phyloP scores from a whole-genome alignment of 2,797 vertebrate species.

The Cossypha caffra region DNA sequence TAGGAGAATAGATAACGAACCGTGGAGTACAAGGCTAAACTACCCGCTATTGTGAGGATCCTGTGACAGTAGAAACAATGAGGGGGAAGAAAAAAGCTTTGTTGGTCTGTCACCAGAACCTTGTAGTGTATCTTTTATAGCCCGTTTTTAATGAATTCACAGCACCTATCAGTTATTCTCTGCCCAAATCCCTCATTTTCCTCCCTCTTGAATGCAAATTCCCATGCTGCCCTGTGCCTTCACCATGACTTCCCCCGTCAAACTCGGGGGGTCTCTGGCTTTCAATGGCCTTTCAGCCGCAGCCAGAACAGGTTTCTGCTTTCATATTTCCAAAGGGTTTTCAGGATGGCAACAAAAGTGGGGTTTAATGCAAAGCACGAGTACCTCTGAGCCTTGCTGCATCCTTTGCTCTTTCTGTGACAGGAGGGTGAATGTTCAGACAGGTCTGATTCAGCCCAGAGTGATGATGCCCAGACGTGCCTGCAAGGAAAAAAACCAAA shows the following conservation, averaged over 20 bases:
- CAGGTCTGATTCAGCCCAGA: not conserved
- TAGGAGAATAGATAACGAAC: slow-evolving; percentile 66
- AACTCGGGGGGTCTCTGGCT: not conserved
- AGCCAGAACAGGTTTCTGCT: not conserved
- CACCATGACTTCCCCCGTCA: slow-evolving; percentile 43
- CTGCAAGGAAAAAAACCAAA: not conserved
- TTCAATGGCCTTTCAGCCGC: slow-evolving; percentile 16
- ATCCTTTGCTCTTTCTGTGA: not conserved
- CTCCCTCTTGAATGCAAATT: slow-evolving; percentile 45
- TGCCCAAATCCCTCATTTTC: slow-evolving; percentile 47
- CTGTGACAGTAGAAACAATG: slow-evolving; percentile 65
- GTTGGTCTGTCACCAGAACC: slow-evolving; percentile 64
- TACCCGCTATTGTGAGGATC: slow-evolving; percentile 46
- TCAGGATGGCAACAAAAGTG: not conserved
- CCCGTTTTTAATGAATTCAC: slow-evolving; percentile 52
- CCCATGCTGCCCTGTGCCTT: slow-evolving; percentile 36
- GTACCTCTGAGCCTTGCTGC: not conserved
- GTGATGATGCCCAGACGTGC: not conserved
- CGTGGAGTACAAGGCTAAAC: slow-evolving; percentile 55
- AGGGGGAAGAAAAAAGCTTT: slow-evolving; percentile 48
- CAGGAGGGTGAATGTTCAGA: not conserved
- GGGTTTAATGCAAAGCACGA: not conserved
- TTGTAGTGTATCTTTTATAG: slow-evolving; percentile 47
- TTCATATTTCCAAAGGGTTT: not conserved
- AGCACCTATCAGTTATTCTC: slow-evolving; percentile 53